Base-by-base conservation (phyloP, 2,113 vertebrate species). In the Dromas ardeola region DNA sequence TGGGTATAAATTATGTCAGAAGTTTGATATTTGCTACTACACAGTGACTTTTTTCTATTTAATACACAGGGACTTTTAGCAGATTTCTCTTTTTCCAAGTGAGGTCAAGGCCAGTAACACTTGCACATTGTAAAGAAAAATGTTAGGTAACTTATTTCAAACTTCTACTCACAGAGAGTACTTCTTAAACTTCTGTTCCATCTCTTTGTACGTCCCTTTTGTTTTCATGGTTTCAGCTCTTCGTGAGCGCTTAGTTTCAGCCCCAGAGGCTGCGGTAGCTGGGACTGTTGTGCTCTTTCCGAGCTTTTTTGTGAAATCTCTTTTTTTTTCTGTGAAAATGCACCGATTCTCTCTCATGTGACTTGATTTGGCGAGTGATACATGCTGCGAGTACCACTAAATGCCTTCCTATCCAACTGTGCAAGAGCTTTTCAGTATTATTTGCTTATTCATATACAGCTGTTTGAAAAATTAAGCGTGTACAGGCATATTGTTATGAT, bases 391-490 rank as follows among this genome's bases (percentile, higher is more conserved):
- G 36, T 85, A 32, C 71, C 67, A 43, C 70, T 76, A 76, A 89
- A 80, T 72, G 53, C 70, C 66, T 96, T 93, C 53, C 10, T 52
- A 90, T 76, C 92, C 1, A 3, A 87, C 70, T 91, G 62, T 58
- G 78, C 21, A 3, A 81, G 77, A 88, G 45, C 43, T 91, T 91
- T 95, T 65, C 61, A 55, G 36, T 84, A 40, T 93, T 95, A 86
- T 32, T 95, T 95, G 52, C 78, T 87, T 96, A 85, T 88, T 52
- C 81, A 71, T 61, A 77, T 66, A 36, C 25, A 74, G n/a, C 67
- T 81, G 66, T 61, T 92, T 52, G 49, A 72, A 70, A 95, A 93
- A 92, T 90, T 78, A 90, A 81, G 42, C 87, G 40, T 93, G 78
- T 93, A 32, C 81, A 67, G 47, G 52, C 56, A 42, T 86, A 83